A percentile compares a stretch with the other conserved stretches of the same genome.
These are phyloP conservation scores for Sebastiscus albofasciatus DNA, from an alignment of 2,797 vertebrate genomes.

Conservation along the genomic window DNA sequence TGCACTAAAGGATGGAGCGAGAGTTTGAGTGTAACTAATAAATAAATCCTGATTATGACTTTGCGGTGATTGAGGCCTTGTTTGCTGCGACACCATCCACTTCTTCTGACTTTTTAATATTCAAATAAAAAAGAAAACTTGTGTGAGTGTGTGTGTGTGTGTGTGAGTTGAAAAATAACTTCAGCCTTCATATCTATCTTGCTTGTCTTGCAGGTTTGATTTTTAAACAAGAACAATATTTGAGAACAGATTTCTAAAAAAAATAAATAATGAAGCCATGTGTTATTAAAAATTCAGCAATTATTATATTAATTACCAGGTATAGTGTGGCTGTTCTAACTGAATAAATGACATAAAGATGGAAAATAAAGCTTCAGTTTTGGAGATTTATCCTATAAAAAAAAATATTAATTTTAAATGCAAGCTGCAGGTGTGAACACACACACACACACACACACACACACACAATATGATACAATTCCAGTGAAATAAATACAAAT, in stretches of 20 bases:
- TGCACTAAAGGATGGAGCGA: not conserved
- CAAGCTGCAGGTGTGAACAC: not conserved
- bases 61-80: constrained; percentile 1
- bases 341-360: not conserved
- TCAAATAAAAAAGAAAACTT: not conserved
- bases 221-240: not conserved
- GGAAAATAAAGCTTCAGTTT: not conserved
- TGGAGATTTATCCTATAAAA: not conserved
- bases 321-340: not conserved
- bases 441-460: not conserved
- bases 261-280: not conserved
- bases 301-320: constrained; percentile 1
- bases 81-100: not conserved
- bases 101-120: not conserved
- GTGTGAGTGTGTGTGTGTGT: not conserved
- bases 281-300: not conserved
- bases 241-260: not conserved
- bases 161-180: not conserved
- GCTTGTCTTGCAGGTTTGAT: not conserved
- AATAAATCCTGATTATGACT: not conserved
- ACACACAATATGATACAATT: not conserved
- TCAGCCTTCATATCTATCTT: not conserved
- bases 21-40: not conserved
- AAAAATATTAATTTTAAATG: not conserved
- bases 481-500: not conserved